Evolutionary conservation across 2,797 vertebrate genomes (phyloP).

Genomic region (Halcyon badia): DNA sequence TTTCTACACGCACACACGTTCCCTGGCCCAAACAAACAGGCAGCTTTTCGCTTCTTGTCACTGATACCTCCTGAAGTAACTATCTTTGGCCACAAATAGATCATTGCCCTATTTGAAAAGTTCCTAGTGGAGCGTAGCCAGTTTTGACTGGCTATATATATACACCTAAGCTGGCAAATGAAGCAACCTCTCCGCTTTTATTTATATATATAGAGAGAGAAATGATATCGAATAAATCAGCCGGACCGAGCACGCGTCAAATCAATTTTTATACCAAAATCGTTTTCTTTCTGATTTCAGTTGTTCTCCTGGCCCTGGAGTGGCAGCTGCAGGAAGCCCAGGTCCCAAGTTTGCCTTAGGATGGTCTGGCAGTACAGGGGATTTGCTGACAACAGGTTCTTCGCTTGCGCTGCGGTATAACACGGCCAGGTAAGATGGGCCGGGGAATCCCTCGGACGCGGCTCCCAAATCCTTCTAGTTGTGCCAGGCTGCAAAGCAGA

Average conservation of each 20-base stretch:
- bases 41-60: constrained; percentile 52
- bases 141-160: constrained; percentile 47
- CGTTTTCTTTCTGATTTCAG: background rate
- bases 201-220: constrained; percentile 10
- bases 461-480: fast-evolving
- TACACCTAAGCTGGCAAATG: constrained; percentile 29
- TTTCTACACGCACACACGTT: background rate
- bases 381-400: background rate
- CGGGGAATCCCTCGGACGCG: fast-evolving
- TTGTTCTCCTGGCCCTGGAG: fast-evolving
- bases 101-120: constrained; percentile 57
- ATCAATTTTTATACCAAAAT: background rate
- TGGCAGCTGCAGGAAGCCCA: background rate
- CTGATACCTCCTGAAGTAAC: constrained; percentile 21
- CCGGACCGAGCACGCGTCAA: background rate
- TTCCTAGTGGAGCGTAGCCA: constrained; percentile 12
- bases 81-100: constrained; percentile 61
- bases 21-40: background rate
- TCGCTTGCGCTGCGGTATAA: fast-evolving
- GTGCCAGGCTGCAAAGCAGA: fast-evolving
- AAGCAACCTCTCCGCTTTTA: background rate
- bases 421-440: fast-evolving
- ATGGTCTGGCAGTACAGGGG: background rate
- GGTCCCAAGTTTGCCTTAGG: fast-evolving
- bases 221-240: background rate